phyloP scores from a whole-genome alignment of 2,888 invertebrate species.

The Cactoblastis cactorum region DNA sequence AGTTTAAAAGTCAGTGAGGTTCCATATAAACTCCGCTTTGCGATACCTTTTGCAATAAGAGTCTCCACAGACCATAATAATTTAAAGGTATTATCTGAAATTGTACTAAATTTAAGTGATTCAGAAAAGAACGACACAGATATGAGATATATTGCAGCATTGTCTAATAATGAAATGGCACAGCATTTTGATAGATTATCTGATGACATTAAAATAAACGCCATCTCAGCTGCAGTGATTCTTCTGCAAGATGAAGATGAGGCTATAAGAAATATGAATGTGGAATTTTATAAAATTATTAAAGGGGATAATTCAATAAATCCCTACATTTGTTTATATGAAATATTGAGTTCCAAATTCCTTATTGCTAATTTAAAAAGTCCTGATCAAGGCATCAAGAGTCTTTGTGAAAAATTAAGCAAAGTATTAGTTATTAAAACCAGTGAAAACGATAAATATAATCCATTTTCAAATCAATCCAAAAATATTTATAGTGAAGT shows the following conservation, averaged over 20 bases:
- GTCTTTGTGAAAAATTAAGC: conserved; percentile 38
- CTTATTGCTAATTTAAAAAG: conserved; percentile 35
- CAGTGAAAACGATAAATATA: conserved; percentile 47
- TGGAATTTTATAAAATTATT: conserved; percentile 47
- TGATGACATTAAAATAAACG: conserved; percentile 45
- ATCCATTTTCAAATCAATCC: conserved; percentile 74
- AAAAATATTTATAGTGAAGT: conserved; percentile 73
- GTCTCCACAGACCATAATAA: conserved; percentile 25
- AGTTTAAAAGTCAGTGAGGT: conserved; percentile 27
- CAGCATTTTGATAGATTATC: conserved; percentile 34
- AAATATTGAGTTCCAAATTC: conserved; percentile 44
- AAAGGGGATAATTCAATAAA: conserved; percentile 32
- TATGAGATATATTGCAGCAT: conserved; percentile 56
- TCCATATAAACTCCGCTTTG: conserved; percentile 49
- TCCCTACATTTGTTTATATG: conserved; percentile 51
- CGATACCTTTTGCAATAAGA: conserved; percentile 52
- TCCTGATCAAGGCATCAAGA: conserved; percentile 28
- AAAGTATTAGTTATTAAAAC: conserved; percentile 29
- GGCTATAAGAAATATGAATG: conserved; percentile 63
- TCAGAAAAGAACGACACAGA: conserved; percentile 53
- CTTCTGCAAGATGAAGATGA: conserved; percentile 78
- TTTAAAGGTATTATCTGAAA: conserved; percentile 34
- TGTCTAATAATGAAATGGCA: conserved; percentile 61
- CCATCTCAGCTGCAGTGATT: conserved; percentile 57
- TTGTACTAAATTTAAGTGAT: conserved; percentile 44